Base-by-base conservation (phyloP, 2,113 vertebrate genomes). In the Elephantulus edwardii region DNA sequence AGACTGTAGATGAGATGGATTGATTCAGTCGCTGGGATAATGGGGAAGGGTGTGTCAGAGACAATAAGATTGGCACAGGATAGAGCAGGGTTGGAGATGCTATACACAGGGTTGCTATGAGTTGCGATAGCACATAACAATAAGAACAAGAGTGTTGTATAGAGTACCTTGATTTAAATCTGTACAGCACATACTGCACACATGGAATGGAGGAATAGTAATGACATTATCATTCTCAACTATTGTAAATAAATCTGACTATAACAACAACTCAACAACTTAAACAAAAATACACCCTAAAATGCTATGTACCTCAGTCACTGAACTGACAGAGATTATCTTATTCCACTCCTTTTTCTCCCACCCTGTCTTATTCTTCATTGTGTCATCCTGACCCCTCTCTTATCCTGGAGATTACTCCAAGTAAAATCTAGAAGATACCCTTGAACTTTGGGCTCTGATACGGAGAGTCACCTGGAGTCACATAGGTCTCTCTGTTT, bases 391-490 rank as follows among this genome's bases (percentile, higher is more conserved):
- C n/a, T 52, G 30, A 48, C 9, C 75, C 52, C 2, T 28, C 46
- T 66, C 54, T 60, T 35, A 5, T 33, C 28, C 66, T 30, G 17
- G 20, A 62, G 58, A 20, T 38, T n/a, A 20, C 9, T 46, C 44
- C 56, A 3, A 50, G 16, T 2, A 14, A 26, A 75, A 13, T n/a
- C 40, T 4, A 13, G 1, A 2, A 7, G 22, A 22, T 17, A 38
- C 33, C 35, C 56, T 54, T 22, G 26, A 52, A 20, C 50, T 50
- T 48, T 46, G 30, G 81, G 56, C 2, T 54, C 26, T 75, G 50
- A 17, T 35, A 5, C 70, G n/a, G 66, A 86, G 66, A 91, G 72
- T 74, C 68, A 82, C 48, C 9, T n/a, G 56, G 79, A 91, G 26
- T 26, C 17, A 20, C n/a, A 33, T 44, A 84, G 6, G 42, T 76